These are phyloP conservation scores for Piezodorus guildinii DNA, from an alignment of 1,140 invertebrate genomes.

Conservation along the genomic window DNA sequence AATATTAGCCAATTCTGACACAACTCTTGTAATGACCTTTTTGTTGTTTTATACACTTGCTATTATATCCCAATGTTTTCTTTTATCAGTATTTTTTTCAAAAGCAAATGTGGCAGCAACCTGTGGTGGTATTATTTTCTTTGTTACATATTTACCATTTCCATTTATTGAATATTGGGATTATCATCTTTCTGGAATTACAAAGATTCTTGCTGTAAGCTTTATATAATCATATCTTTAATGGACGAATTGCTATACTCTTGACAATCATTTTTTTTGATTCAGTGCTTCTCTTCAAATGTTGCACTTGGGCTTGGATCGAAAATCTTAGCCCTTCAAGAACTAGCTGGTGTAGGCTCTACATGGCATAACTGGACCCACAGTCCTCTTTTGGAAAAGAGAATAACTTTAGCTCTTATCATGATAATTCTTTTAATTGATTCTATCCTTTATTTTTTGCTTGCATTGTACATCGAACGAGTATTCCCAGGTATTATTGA, in stretches of 20 bases:
- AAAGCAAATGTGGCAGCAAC: slow-evolving; percentile 47
- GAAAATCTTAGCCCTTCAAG: slow-evolving; percentile 42
- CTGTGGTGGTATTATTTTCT: slow-evolving; percentile 47
- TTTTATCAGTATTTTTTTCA: slow-evolving; percentile 45
- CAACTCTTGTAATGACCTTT: slow-evolving; percentile 40
- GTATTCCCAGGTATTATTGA: slow-evolving; percentile 42
- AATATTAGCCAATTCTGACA: slow-evolving; percentile 40
- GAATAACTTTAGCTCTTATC: slow-evolving; percentile 35
- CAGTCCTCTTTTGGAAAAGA: slow-evolving; percentile 31
- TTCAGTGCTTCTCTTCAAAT: slow-evolving; percentile 42
- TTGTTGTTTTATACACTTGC: slow-evolving; percentile 40
- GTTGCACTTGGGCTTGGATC: slow-evolving; percentile 50
- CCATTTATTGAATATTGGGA: slow-evolving; percentile 39
- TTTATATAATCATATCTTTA: not conserved
- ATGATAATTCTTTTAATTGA: slow-evolving; percentile 45
- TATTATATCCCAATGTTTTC: slow-evolving; percentile 43
- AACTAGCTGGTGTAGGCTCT: slow-evolving; percentile 43
- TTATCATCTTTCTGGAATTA: slow-evolving; percentile 11
- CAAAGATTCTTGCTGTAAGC: slow-evolving; percentile 24
- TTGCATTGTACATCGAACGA: slow-evolving; percentile 50
- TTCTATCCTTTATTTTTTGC: slow-evolving; percentile 34
- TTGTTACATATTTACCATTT: slow-evolving; percentile 46
- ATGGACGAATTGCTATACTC: not conserved
- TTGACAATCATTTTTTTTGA: not conserved
- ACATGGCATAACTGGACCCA: slow-evolving; percentile 42